These are phyloP conservation scores for Alligator mississippiensis DNA, from an alignment of 2,113 vertebrate species.

Conservation along the genomic window DNA sequence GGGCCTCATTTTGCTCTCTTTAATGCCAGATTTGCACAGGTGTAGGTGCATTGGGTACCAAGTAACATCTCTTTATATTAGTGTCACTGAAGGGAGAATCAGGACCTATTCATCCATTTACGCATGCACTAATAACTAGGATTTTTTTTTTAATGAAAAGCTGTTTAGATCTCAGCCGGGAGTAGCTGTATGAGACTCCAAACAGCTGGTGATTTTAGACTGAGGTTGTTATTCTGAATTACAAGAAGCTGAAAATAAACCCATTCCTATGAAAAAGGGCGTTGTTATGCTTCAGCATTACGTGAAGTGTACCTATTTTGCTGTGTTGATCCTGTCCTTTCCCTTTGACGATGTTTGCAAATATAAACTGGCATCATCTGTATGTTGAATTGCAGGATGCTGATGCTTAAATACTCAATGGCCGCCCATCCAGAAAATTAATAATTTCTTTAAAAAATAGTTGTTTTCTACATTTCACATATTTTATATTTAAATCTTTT, in stretches of 20 bases:
- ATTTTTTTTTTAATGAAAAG: neutral
- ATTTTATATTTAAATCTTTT: neutral
- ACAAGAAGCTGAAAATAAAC: neutral
- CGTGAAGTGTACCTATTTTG: neutral
- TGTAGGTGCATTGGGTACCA: neutral
- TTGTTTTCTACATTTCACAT: neutral
- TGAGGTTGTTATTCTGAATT: neutral
- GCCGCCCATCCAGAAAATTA: neutral
- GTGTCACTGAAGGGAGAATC: neutral
- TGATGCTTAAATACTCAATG: neutral
- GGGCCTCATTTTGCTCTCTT: neutral
- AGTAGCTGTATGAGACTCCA: neutral
- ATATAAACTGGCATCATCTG: neutral
- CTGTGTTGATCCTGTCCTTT: neutral
- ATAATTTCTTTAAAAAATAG: slow-evolving; percentile 1
- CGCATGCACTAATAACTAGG: neutral
- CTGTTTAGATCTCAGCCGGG: neutral
- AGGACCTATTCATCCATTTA: neutral
- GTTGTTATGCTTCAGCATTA: neutral
- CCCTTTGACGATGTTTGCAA: neutral
- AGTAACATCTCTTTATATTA: neutral
- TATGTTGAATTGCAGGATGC: neutral
- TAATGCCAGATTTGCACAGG: too few species aligned
- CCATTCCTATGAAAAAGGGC: neutral
- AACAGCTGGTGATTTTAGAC: neutral